These are phyloP conservation scores for Drosophila austrosaltans DNA, from an alignment of 2,888 invertebrate genomes.

Conservation along the genomic window DNA sequence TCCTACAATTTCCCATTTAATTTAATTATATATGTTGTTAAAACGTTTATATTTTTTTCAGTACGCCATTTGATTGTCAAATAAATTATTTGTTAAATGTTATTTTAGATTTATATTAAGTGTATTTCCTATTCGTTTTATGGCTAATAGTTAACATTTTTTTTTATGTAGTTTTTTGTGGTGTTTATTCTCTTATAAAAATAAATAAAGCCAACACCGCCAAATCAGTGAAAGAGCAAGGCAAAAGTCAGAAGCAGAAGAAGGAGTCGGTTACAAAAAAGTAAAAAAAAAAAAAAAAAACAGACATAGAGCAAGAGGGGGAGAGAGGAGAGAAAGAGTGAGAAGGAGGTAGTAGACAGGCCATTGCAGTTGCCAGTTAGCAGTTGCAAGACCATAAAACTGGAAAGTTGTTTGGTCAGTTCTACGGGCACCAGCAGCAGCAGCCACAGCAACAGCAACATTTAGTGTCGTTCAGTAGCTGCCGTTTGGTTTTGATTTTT, in stretches of 20 bases:
- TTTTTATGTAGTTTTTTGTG: constrained; percentile 29
- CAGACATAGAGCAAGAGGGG: constrained; percentile 2
- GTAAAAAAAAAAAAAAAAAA: too few relatives aligned
- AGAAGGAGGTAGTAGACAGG: constrained; percentile 46
- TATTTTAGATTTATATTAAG: not conserved
- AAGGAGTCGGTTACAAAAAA: constrained; percentile 33
- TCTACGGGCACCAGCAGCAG: constrained; percentile 38
- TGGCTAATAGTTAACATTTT: not conserved
- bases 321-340: constrained; percentile 27
- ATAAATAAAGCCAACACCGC: constrained; percentile 67
- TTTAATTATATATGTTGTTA: too few relatives aligned
- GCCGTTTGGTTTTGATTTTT: constrained; percentile 38
- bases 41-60: too few relatives aligned
- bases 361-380: constrained; percentile 24
- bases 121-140: constrained; percentile 16
- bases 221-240: constrained; percentile 59
- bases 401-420: constrained; percentile 81
- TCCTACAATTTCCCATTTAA: too few relatives aligned
- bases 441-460: constrained; percentile 17
- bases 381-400: constrained; percentile 57
- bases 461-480: constrained; percentile 42
- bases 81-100: too few relatives aligned
- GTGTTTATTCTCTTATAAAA: constrained; percentile 72
- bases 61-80: too few relatives aligned
- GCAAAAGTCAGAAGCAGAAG: constrained; percentile 16